Evolutionary conservation across 2,113 vertebrate genomes (phyloP), one percentile per base, ranked within the genome.

Genomic region (Megaceryle maxima): DNA sequence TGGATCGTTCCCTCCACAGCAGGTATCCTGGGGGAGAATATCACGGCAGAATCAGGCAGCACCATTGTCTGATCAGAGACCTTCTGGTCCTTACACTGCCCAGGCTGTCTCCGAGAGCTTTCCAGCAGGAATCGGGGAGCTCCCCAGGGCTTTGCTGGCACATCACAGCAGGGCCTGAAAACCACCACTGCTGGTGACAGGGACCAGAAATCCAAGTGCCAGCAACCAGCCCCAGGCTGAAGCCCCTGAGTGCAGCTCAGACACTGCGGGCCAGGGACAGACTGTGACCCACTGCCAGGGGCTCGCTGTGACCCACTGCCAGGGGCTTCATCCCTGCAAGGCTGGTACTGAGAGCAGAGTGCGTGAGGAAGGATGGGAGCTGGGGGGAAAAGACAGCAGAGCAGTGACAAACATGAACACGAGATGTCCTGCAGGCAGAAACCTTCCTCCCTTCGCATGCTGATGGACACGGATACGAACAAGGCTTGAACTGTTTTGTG

Each of bases 211-310:
- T 12, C 59, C 7, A 59, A 44, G 57, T 9, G 33, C 48, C 80
- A 63, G 39, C 43, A 79, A 46, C 35, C 0, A 4, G 29, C 9
- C 25, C 43, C 0, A 0, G 18, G 31, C 63, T 20, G 73, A n/a
- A 56, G 39, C 8, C 20, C 28, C 26, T 1, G 1, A 22, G 39
- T 4, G 24, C 50, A 51, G 48, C 48, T 68, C 0, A 0, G 57
- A 22, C 29, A 20, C 0, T 0, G 46, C 43, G 41, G 48, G 59
- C 48, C 20, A 83, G 56, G 26, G 76, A 37, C 6, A 5, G 63
- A 18, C 87, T 31, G 60, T 53, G 56, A 88, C 26, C 19, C 69
- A 41, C n/a, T 37, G 62, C 33, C 33, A 39, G 41, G 24, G 41
- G 13, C 46, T 63, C 6, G 8, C 48, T 22, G 4, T 43, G 51